Conservation (phyloP, 2,113 vertebrate species). For the Carassius auratus region DNA sequence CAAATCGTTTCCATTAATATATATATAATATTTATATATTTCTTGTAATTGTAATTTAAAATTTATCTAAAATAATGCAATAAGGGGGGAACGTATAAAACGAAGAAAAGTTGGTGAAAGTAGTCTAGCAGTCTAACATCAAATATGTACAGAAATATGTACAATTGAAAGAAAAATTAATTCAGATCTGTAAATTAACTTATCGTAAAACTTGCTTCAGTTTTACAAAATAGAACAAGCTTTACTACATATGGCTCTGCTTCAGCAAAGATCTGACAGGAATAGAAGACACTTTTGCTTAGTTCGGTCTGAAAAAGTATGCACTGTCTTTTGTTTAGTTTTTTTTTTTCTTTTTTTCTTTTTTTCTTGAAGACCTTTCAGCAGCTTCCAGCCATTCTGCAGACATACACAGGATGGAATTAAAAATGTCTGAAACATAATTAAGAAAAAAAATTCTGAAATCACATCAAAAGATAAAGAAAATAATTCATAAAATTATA, state of each 20-base stretch:
- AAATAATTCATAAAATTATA: background rate
- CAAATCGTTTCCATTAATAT: constrained; percentile 80
- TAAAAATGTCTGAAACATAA: background rate
- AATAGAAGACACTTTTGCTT: constrained; percentile 46
- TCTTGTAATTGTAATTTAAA: constrained; percentile 84
- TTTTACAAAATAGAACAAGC: constrained; percentile 67
- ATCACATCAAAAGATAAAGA: background rate
- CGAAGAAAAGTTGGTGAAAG: constrained; percentile 94
- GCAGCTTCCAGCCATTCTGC: constrained; percentile 10
- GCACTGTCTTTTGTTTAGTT: background rate
- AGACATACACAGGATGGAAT: background rate
- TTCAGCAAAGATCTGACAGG: constrained; percentile 68
- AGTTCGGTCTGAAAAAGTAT: background rate
- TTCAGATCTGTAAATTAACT: constrained; percentile 83
- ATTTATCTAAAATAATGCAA: constrained; percentile 89
- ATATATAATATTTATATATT: constrained; percentile 75
- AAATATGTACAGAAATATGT: constrained; percentile 99
- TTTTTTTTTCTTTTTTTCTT: too few species aligned
- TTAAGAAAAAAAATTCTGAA: background rate
- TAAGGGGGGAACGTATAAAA: constrained; percentile 98
- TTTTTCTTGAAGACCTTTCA: background rate
- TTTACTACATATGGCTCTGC: constrained; percentile 72
- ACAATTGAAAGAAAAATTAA: constrained; percentile 76
- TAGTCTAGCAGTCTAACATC: constrained; percentile 95
- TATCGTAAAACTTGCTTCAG: constrained; percentile 83